Percentiles rank a stretch among this genome's conserved stretches.
phyloP scores from a whole-genome alignment of 2,888 invertebrate species.

The Chymomyza fuscimana region DNA sequence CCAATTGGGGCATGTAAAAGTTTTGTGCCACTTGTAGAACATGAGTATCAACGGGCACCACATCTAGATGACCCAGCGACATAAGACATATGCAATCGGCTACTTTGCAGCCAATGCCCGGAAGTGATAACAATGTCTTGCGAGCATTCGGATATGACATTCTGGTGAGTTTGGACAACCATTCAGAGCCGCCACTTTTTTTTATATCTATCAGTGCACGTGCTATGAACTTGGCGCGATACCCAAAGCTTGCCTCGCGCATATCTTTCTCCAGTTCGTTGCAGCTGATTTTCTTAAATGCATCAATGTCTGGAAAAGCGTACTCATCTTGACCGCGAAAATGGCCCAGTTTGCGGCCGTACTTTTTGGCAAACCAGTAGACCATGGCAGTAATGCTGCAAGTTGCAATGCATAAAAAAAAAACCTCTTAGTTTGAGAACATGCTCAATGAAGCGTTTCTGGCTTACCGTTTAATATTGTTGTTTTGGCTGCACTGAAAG shows the following conservation, averaged over 20 bases:
- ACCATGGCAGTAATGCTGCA: slow-evolving; percentile 94
- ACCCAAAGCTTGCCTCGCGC: slow-evolving; percentile 89
- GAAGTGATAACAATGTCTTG: slow-evolving; percentile 86
- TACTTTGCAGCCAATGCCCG: slow-evolving; percentile 97
- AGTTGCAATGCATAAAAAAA: neutral
- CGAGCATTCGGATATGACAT: slow-evolving; percentile 88
- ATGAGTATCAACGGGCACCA: slow-evolving; percentile 97
- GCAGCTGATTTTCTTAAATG: slow-evolving; percentile 75
- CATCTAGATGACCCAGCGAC: slow-evolving; percentile 93
- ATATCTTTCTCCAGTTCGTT: slow-evolving; percentile 86
- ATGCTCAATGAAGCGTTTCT: too few relatives aligned
- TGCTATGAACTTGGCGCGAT: slow-evolving; percentile 92
- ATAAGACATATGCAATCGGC: slow-evolving; percentile 98
- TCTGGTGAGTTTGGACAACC: slow-evolving; percentile 86
- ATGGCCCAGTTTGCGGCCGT: slow-evolving; percentile 88
- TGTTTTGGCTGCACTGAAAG: slow-evolving; percentile 98
- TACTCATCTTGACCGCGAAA: slow-evolving; percentile 86
- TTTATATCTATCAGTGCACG: slow-evolving; percentile 86
- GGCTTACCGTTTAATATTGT: slow-evolving; percentile 91
- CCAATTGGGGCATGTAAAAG: slow-evolving; percentile 89
- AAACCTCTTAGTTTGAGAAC: too few relatives aligned
- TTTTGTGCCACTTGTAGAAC: slow-evolving; percentile 93
- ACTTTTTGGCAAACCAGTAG: slow-evolving; percentile 90
- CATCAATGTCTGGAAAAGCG: slow-evolving; percentile 89
- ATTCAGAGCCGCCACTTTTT: slow-evolving; percentile 85